Conservation (phyloP, 1,140 invertebrate genomes). For the Gryon sp. region DNA sequence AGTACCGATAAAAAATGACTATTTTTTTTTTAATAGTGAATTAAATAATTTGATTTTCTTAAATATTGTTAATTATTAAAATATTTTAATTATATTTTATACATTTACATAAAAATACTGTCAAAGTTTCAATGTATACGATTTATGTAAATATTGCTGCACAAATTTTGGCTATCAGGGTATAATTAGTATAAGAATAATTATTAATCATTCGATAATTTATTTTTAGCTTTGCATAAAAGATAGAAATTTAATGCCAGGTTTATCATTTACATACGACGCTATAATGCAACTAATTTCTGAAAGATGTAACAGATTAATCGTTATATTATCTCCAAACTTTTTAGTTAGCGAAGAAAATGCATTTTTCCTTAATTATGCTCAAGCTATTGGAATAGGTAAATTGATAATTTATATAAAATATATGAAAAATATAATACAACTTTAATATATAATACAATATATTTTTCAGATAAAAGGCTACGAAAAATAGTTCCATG, state of each 20-base stretch:
- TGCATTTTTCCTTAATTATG: conserved; percentile 85
- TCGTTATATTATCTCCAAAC: conserved; percentile 85
- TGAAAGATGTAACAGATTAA: conserved; percentile 85
- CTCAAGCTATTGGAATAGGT: conserved; percentile 87
- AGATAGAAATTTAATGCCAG: conserved; percentile 84
- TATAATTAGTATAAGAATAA: too few relatives aligned
- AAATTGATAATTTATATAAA: conserved; percentile 39
- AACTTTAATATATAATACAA: background rate
- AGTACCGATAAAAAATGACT: too few relatives aligned
- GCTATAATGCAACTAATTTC: conserved; percentile 86
- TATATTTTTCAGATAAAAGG: conserved; percentile 77
- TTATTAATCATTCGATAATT: too few relatives aligned
- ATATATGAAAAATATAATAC: conserved; percentile 10
- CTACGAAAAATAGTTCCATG: conserved; percentile 85
- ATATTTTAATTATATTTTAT: conserved; percentile 28
- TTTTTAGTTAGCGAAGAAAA: conserved; percentile 86
- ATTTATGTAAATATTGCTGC: too few relatives aligned
- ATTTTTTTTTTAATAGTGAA: too few relatives aligned
- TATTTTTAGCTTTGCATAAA: conserved; percentile 82
- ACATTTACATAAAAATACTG: too few relatives aligned
- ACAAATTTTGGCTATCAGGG: too few relatives aligned
- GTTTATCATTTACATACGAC: conserved; percentile 84
- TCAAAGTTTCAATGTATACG: too few relatives aligned
- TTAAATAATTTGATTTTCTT: too few relatives aligned
- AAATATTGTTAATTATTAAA: background rate